Conservation (phyloP, 2,113 vertebrate genomes). For the Mirounga angustirostris region DNA sequence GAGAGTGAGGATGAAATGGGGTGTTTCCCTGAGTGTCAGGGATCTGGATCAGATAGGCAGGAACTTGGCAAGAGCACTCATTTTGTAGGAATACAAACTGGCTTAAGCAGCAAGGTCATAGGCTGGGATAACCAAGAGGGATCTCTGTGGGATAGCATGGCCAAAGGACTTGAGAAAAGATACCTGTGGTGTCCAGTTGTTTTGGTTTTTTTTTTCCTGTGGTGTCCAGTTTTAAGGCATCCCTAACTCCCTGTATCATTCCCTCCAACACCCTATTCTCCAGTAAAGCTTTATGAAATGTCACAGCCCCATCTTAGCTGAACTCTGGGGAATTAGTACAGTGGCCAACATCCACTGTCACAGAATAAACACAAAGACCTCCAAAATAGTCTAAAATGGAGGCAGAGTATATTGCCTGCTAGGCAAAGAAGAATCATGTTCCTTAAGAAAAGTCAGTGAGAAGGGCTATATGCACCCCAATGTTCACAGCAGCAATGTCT, state of each 20-base stretch:
- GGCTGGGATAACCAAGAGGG: not conserved
- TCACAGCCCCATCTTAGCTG: not conserved
- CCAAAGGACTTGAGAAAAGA: not conserved
- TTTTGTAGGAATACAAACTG: not conserved
- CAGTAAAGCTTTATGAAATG: conserved; percentile 2
- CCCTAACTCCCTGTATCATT: not conserved
- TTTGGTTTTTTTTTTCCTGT: not conserved
- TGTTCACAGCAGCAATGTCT: too few relatives aligned
- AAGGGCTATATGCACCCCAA: too few relatives aligned
- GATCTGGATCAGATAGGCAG: not conserved
- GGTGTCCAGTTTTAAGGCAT: not conserved
- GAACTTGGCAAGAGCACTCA: not conserved
- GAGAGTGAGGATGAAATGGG: not conserved
- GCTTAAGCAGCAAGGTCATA: not conserved
- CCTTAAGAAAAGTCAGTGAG: not conserved
- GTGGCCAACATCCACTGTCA: not conserved
- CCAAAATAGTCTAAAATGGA: not conserved
- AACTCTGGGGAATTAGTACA: not conserved
- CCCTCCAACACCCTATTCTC: not conserved
- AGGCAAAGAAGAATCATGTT: not conserved
- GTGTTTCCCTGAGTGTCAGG: too few relatives aligned
- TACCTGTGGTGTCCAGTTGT: not conserved
- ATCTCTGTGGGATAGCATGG: not conserved
- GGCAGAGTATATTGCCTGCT: not conserved
- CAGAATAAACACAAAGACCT: not conserved